These are phyloP conservation scores for Marmota flaviventris DNA, from an alignment of 2,113 vertebrate genomes.

Conservation along the genomic window DNA sequence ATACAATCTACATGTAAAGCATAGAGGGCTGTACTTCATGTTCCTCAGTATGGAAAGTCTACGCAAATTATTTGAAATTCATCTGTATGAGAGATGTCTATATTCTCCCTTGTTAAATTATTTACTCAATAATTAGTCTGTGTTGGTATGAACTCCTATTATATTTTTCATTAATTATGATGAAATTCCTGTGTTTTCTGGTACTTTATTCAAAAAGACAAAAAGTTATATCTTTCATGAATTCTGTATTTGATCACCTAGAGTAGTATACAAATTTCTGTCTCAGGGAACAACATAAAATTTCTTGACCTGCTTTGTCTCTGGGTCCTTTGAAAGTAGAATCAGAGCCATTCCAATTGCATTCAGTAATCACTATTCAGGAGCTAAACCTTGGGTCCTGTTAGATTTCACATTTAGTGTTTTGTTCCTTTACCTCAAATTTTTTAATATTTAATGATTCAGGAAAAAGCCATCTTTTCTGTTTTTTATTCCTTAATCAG, in stretches of 20 bases:
- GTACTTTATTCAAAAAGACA: background rate
- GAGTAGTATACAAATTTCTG: background rate
- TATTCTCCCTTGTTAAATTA: background rate
- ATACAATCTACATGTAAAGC: background rate
- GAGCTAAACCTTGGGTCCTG: background rate
- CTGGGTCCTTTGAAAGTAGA: background rate
- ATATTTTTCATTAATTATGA: background rate
- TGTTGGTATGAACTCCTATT: background rate
- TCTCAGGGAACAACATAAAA: background rate
- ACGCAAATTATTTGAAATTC: background rate
- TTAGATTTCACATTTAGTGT: constrained; percentile 1
- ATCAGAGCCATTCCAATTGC: background rate
- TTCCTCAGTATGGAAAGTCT: background rate
- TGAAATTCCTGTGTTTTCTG: background rate
- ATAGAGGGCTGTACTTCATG: background rate
- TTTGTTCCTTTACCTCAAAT: background rate
- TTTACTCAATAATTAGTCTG: background rate
- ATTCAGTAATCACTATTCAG: background rate
- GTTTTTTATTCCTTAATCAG: background rate
- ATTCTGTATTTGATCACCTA: background rate
- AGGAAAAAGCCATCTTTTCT: background rate
- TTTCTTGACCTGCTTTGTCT: background rate
- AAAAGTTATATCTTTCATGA: background rate
- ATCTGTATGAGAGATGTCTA: background rate
- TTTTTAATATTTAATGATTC: constrained; percentile 29